Conservation (phyloP, 1,140 invertebrate genomes). For the Panulirus ornatus region DNA sequence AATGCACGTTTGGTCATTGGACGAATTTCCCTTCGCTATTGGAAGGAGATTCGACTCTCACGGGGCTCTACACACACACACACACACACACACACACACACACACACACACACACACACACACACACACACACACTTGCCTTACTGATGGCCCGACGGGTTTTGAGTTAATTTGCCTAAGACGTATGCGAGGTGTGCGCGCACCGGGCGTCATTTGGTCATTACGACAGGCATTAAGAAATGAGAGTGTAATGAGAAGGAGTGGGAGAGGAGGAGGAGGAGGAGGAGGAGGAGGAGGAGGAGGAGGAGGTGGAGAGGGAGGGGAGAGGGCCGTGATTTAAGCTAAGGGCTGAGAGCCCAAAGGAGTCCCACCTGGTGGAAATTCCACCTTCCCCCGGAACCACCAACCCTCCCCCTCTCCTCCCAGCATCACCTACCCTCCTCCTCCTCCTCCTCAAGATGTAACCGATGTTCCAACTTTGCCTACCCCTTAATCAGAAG, state of each 20-base stretch:
- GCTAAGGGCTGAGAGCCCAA: not conserved
- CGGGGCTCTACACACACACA: too few species aligned
- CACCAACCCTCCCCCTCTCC: too few species aligned
- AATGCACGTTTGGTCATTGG: conserved; percentile 27
- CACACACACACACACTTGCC: not conserved
- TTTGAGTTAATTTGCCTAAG: conserved; percentile 54
- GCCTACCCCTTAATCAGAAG: conserved; percentile 50
- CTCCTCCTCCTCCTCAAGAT: conserved; percentile 48
- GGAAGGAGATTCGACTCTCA: conserved; percentile 8
- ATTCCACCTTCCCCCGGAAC: too few species aligned
- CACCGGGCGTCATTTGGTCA: conserved; percentile 58
- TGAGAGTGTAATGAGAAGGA: conserved; percentile 67
- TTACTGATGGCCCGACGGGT: conserved; percentile 5
- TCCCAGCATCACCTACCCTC: too few species aligned
- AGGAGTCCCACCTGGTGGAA: conserved; percentile 48
- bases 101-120: not conserved
- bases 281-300: too few species aligned
- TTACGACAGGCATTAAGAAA: conserved; percentile 54
- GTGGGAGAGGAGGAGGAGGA: conserved; percentile 30
- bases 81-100: too few species aligned
- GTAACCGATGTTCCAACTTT: conserved; percentile 69
- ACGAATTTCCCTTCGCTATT: conserved; percentile 26
- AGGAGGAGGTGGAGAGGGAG: too few species aligned
- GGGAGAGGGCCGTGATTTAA: too few species aligned
- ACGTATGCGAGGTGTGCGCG: conserved; percentile 32